Conservation (phyloP, 1,140 invertebrate species). For the Leguminivora glycinivorella region DNA sequence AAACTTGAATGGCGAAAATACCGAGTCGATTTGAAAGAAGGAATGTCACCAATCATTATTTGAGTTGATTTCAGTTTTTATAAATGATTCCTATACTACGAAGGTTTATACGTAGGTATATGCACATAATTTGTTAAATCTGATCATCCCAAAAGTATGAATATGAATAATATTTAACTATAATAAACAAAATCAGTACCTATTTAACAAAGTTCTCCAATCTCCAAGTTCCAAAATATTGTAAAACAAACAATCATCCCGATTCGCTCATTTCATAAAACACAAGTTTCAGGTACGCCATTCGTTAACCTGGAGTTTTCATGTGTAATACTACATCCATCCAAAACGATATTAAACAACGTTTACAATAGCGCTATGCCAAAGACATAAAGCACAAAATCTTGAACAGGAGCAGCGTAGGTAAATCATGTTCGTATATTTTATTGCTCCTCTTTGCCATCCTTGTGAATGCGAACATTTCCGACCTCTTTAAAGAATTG, state of each 20-base stretch:
- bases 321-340: slow-evolving; percentile 1
- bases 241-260: neutral
- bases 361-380: neutral
- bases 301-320: slow-evolving; percentile 17
- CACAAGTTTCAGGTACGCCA: slow-evolving; percentile 9
- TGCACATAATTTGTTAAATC: no score
- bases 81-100: no score
- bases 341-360: slow-evolving; percentile 1
- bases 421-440: slow-evolving; percentile 26
- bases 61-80: no score
- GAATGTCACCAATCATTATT: no score
- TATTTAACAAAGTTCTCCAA: no score
- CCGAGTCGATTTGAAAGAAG: no score
- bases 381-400: slow-evolving; percentile 34
- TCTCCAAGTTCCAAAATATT: no score
- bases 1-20: neutral
- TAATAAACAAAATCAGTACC: no score
- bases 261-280: slow-evolving; percentile 15
- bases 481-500: slow-evolving; percentile 47
- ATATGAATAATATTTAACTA: no score
- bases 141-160: no score
- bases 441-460: slow-evolving; percentile 39
- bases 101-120: no score
- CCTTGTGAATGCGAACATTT: slow-evolving; percentile 44
- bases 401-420: neutral